Percentiles rank a stretch among this genome's conserved stretches.
Evolutionary conservation across 2,888 invertebrate species (phyloP).

Genomic region (Macaria notata): DNA sequence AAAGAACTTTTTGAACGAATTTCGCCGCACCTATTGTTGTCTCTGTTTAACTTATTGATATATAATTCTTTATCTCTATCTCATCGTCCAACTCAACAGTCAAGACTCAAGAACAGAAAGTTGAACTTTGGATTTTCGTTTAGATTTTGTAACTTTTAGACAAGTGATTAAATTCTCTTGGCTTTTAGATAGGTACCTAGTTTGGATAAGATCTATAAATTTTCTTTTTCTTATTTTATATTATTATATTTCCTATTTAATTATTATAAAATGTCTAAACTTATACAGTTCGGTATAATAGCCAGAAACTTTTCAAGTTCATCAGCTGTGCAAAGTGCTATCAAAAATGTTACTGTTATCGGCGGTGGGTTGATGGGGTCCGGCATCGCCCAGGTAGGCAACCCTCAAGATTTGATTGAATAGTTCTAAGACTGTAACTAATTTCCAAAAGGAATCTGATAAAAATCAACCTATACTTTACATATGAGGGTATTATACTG

Average conservation of each 20-base stretch:
- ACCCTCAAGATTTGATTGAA: background rate
- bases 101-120: no score
- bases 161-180: no score
- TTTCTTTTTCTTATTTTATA: background rate
- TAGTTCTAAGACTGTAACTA: no score
- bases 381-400: constrained; percentile 92
- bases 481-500: no score
- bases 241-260: background rate
- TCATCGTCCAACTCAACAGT: no score
- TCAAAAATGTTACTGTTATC: constrained; percentile 91
- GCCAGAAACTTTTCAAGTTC: constrained; percentile 70
- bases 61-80: no score
- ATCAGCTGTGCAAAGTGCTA: constrained; percentile 70
- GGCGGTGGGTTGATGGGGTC: constrained; percentile 96
- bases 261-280: constrained; percentile 40
- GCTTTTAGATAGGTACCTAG: no score
- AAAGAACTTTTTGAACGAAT: no score
- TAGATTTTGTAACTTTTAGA: background rate
- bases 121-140: background rate
- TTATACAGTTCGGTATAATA: constrained; percentile 62
- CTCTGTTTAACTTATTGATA: background rate
- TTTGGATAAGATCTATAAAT: no score
- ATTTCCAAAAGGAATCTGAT: no score
- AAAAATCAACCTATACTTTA: no score
- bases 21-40: background rate